These are phyloP conservation scores for Orchesellides sinensis DNA, from an alignment of 2,888 invertebrate species.

Conservation along the genomic window DNA sequence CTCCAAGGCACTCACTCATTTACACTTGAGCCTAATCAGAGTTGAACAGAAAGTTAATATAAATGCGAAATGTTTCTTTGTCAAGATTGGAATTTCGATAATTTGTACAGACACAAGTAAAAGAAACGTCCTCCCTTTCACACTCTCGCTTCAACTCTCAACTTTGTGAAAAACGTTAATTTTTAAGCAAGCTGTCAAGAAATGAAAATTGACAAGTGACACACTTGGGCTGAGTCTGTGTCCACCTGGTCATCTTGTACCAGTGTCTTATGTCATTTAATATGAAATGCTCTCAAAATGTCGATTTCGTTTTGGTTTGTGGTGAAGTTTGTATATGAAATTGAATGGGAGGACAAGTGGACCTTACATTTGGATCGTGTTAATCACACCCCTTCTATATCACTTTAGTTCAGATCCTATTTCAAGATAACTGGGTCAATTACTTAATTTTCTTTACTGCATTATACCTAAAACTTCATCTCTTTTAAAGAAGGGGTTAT, in stretches of 20 bases:
- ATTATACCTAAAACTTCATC: neutral
- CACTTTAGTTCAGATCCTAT: neutral
- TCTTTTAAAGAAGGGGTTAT: too few species aligned
- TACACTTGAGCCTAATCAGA: conserved; percentile 3
- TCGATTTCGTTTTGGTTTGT: conserved; percentile 48
- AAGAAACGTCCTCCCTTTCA: conserved; percentile 38
- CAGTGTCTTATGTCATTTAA: too few species aligned
- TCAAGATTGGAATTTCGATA: neutral
- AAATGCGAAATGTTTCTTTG: neutral
- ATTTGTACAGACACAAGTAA: neutral
- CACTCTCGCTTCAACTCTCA: too few species aligned
- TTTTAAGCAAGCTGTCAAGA: too few species aligned
- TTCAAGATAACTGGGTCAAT: conserved; percentile 52
- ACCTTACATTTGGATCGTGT: neutral
- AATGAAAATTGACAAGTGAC: too few species aligned
- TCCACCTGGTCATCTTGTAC: too few species aligned
- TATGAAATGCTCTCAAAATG: conserved; percentile 44
- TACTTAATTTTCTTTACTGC: conserved; percentile 25
- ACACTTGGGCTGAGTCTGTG: too few species aligned
- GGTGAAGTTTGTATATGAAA: conserved; percentile 8
- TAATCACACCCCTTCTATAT: neutral
- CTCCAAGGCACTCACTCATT: neutral
- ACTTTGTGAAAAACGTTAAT: too few species aligned
- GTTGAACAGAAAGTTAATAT: neutral
- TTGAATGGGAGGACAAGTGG: conserved; percentile 28